These are phyloP conservation scores for Megaceryle alcyon DNA, from an alignment of 2,797 vertebrate species.

Conservation along the genomic window DNA sequence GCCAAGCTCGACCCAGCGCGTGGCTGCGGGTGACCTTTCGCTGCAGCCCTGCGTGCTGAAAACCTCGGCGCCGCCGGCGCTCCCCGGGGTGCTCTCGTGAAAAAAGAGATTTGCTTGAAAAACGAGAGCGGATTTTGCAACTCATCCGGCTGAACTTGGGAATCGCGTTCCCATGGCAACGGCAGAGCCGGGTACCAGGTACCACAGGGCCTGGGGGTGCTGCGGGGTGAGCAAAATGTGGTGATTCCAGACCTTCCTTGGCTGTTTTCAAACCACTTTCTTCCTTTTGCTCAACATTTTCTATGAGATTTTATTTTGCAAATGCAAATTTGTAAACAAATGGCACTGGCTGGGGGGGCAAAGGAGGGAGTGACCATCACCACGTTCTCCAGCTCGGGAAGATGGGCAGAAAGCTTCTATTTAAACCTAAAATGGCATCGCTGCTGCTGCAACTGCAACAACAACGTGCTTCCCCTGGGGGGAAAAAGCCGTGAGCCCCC, in stretches of 20 bases:
- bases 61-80: accelerated
- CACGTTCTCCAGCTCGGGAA: not conserved
- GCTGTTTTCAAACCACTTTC: accelerated
- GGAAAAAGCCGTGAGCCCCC: not conserved
- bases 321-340: not conserved
- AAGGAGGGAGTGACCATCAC: accelerated
- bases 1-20: not conserved
- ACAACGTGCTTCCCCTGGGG: accelerated
- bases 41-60: not conserved
- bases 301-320: accelerated
- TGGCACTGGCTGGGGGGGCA: not conserved
- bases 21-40: not conserved
- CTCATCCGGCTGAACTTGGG: not conserved
- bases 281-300: not conserved
- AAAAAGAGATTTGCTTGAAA: not conserved
- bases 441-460: not conserved
- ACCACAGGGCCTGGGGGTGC: not conserved
- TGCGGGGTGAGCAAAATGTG: accelerated
- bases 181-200: not conserved
- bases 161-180: slow-evolving; percentile 26
- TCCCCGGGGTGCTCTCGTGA: not conserved
- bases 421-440: not conserved
- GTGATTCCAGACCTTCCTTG: accelerated
- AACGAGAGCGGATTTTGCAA: not conserved
- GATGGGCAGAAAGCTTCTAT: accelerated